A percentile compares a stretch with the other conserved stretches of the same genome.
phyloP scores from a whole-genome alignment of 2,888 invertebrate species.

The Sphecodes monilicornis region DNA sequence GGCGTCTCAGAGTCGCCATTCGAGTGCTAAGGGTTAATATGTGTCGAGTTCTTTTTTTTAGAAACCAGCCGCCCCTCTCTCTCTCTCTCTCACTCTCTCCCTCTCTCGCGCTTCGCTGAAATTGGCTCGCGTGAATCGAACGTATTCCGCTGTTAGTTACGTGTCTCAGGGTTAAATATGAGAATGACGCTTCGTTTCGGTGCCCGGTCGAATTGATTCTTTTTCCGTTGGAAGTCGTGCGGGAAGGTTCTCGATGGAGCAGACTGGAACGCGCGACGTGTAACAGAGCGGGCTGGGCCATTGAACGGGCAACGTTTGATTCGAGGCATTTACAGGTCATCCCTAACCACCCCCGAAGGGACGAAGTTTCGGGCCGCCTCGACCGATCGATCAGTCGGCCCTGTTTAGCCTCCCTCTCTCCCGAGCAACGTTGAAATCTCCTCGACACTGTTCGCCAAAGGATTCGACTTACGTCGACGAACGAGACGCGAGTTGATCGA shows the following conservation, averaged over 20 bases:
- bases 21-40: no score
- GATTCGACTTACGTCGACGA: slow-evolving; percentile 25
- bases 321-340: slow-evolving; percentile 24
- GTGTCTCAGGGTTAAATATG: neutral
- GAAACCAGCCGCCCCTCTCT: no score
- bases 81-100: no score
- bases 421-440: slow-evolving; percentile 38
- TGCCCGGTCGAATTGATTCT: neutral
- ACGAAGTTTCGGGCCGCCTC: slow-evolving; percentile 52
- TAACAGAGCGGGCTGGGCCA: neutral
- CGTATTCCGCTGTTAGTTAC: neutral
- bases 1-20: no score
- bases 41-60: no score
- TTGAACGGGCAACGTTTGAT: slow-evolving; percentile 25
- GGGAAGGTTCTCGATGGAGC: neutral
- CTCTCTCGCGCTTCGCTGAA: neutral
- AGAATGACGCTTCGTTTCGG: neutral
- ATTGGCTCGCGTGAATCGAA: neutral
- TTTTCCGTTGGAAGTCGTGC: neutral
- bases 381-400: slow-evolving; percentile 59
- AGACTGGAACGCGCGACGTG: neutral
- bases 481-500: neutral
- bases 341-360: slow-evolving; percentile 32
- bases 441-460: slow-evolving; percentile 34
- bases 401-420: slow-evolving; percentile 49